Evolutionary conservation across 2,888 invertebrate genomes (phyloP).

Genomic region (Ernsta delagoae): DNA sequence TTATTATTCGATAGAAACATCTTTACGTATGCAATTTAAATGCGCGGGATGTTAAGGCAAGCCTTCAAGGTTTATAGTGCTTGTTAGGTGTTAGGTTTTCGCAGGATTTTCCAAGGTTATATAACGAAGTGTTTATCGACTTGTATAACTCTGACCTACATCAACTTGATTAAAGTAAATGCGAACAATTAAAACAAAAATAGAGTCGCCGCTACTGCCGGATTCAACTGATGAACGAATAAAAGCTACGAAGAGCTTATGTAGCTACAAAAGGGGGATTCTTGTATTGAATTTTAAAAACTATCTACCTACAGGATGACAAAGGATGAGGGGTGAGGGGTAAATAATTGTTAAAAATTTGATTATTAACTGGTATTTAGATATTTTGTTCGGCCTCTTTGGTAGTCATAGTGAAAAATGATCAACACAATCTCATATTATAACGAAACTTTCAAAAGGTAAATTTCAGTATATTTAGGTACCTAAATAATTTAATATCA

Average conservation of each 20-base stretch:
- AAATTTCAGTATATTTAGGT: no score
- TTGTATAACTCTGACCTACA: conserved; percentile 27
- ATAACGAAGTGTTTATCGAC: not conserved
- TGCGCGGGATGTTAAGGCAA: conserved; percentile 8
- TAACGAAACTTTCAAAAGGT: no score
- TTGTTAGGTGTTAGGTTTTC: not conserved
- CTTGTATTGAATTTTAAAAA: no score
- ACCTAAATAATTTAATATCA: no score
- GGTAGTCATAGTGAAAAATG: no score
- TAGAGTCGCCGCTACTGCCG: not conserved
- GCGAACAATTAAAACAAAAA: conserved; percentile 22
- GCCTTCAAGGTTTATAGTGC: not conserved
- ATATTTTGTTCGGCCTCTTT: no score
- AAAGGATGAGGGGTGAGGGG: no score
- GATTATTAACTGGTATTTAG: no score
- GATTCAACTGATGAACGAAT: not conserved
- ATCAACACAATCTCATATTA: no score
- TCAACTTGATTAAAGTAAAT: conserved; percentile 16
- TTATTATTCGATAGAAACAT: not conserved
- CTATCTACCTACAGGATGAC: no score
- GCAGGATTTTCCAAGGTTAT: conserved; percentile 22
- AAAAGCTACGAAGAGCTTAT: not conserved
- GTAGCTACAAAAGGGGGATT: no score
- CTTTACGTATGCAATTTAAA: conserved; percentile 2
- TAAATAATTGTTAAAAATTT: no score